A percentile compares a stretch with the other conserved stretches of the same genome.
These are phyloP conservation scores for Diadumene lineata DNA, from an alignment of 92 coral and sea anemone genomes.

Conservation along the genomic window DNA sequence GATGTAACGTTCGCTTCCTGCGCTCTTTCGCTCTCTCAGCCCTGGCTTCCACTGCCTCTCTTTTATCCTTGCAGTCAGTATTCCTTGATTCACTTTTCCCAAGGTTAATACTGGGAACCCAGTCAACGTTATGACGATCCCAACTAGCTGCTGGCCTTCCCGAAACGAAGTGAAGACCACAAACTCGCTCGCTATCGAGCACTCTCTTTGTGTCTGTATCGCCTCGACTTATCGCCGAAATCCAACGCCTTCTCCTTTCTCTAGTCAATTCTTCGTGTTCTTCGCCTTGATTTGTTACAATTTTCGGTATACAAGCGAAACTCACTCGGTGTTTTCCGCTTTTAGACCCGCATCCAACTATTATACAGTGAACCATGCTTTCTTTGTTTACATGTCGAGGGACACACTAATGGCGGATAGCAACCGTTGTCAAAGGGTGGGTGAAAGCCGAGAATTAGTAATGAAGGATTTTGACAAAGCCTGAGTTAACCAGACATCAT, in stretches of 20 bases:
- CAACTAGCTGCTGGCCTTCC: too few species aligned
- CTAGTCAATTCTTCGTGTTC: too few species aligned
- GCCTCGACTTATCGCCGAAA: too few species aligned
- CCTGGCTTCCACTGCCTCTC: conserved; percentile 21
- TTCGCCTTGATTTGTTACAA: conserved; percentile 59
- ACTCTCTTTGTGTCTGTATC: too few species aligned
- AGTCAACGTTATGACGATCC: too few species aligned
- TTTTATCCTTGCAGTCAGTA: conserved; percentile 21
- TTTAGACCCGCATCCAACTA: conserved; percentile 39
- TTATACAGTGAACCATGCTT: conserved; percentile 52
- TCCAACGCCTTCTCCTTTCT: too few species aligned
- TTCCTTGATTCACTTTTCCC: conserved; percentile 24
- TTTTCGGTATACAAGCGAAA: conserved; percentile 36
- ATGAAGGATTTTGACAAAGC: too few species aligned
- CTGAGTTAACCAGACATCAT: too few species aligned
- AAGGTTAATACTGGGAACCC: conserved; percentile 47
- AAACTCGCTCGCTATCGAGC: too few species aligned
- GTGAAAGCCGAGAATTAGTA: conserved; percentile 47
- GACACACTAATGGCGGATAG: conserved; percentile 45
- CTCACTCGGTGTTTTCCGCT: conserved; percentile 30
- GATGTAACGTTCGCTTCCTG: conserved; percentile 32
- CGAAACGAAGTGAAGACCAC: too few species aligned
- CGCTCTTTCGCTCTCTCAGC: too few species aligned
- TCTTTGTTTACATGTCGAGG: too few species aligned
- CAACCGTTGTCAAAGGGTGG: conserved; percentile 50